Percentiles rank a stretch among this genome's conserved stretches.
Conservation (phyloP, 1,140 invertebrate genomes). For the Drosophila pachea region DNA sequence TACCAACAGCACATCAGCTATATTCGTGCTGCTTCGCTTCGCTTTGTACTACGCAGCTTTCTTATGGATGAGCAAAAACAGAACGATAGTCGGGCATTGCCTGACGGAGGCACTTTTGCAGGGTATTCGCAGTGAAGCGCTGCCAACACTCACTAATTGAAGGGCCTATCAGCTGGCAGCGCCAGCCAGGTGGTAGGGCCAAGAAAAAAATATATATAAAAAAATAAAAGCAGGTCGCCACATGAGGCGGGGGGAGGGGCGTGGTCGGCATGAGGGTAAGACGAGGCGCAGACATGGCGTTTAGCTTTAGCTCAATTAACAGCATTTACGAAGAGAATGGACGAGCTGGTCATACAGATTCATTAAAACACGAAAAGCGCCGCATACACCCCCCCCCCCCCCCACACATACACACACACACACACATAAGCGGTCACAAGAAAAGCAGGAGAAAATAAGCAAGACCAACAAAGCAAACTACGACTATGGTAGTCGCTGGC, state of each 20-base stretch:
- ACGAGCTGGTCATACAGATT: conserved; percentile 39
- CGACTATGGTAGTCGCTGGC: too few relatives aligned
- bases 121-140: conserved; percentile 22
- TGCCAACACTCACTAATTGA: conserved; percentile 32
- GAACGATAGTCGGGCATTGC: not conserved
- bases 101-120: not conserved
- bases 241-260: not conserved
- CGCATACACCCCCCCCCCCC: conserved; percentile 13
- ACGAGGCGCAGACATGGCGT: conserved; percentile 32
- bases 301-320: conserved; percentile 57
- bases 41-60: too few relatives aligned
- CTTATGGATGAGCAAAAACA: too few relatives aligned
- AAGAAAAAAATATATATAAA: too few relatives aligned
- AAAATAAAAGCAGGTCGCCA: too few relatives aligned
- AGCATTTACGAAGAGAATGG: conserved; percentile 47
- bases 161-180: conserved; percentile 27
- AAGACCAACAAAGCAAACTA: conserved; percentile 31
- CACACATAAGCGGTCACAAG: conserved; percentile 19
- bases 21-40: too few relatives aligned
- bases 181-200: not conserved
- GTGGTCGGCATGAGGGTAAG: not conserved
- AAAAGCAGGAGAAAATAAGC: conserved; percentile 3
- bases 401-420: conserved; percentile 11
- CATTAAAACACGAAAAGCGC: conserved; percentile 44
- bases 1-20: too few relatives aligned